A percentile compares a stretch with the other conserved stretches of the same genome.
phyloP scores from a whole-genome alignment of 2,113 vertebrate species.

The Anser cygnoides region DNA sequence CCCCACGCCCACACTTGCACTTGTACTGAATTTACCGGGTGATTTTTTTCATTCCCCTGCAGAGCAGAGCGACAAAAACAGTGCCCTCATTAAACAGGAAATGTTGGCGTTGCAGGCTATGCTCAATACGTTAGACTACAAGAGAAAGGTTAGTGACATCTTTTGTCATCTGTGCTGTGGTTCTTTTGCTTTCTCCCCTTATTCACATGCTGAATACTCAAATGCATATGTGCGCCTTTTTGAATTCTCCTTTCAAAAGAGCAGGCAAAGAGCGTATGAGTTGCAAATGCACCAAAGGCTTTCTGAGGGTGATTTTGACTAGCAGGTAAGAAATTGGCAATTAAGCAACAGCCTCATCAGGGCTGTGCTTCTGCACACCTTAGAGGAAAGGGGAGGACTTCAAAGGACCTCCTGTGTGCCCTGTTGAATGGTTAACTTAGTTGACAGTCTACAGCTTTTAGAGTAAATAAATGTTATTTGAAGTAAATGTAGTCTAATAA shows the following conservation, averaged over 20 bases:
- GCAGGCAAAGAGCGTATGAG: not conserved
- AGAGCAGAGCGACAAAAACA: constrained; percentile 90
- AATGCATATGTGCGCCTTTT: accelerated
- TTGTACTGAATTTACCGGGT: not conserved
- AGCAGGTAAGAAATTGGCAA: not conserved
- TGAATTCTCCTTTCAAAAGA: not conserved
- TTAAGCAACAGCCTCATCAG: not conserved
- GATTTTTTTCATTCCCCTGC: not conserved
- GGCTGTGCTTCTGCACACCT: not conserved
- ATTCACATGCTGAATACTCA: not conserved
- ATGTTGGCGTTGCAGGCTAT: constrained; percentile 90
- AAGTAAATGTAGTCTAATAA: not conserved
- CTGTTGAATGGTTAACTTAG: not conserved
- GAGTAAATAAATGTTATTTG: not conserved
- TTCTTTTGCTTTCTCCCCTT: constrained; percentile 13
- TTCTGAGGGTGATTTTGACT: not conserved
- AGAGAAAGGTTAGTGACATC: constrained; percentile 86
- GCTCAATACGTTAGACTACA: constrained; percentile 94
- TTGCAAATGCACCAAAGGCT: not conserved
- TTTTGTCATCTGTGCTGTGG: constrained; percentile 30
- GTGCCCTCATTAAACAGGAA: constrained; percentile 87
- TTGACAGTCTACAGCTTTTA: not conserved
- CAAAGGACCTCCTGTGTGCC: not conserved
- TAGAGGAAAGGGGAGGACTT: not conserved
- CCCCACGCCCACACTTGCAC: not conserved